Conservation (phyloP, 92 coral and sea anemone genomes). For the Phenganax marumi region DNA sequence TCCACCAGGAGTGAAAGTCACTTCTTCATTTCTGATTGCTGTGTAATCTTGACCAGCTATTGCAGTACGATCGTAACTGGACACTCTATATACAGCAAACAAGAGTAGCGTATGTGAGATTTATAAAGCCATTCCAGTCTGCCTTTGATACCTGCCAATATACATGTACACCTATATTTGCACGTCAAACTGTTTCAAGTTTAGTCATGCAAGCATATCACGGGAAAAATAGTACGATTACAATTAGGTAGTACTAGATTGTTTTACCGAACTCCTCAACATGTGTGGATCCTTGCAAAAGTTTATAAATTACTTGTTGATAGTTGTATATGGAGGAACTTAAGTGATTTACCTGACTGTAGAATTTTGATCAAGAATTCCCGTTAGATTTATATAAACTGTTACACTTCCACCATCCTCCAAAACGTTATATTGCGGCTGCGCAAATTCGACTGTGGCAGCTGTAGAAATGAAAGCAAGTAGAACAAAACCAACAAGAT, state of each 20-base stretch:
- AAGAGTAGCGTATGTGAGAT: no score
- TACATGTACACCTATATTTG: no score
- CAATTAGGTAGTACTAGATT: no score
- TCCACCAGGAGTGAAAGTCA: slow-evolving; percentile 45
- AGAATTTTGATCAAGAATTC: slow-evolving; percentile 15
- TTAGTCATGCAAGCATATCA: no score
- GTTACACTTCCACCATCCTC: slow-evolving; percentile 8
- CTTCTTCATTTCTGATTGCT: neutral
- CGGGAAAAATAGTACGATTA: no score
- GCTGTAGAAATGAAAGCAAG: neutral
- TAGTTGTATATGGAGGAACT: no score
- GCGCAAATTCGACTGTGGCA: slow-evolving; percentile 17
- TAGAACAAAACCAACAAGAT: neutral
- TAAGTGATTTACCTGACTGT: neutral
- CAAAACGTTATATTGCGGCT: neutral
- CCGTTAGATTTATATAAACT: neutral
- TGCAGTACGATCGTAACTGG: slow-evolving; percentile 32
- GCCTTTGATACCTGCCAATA: no score
- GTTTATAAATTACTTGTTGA: no score
- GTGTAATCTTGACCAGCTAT: slow-evolving; percentile 31
- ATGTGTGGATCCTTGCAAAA: no score
- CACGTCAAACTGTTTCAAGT: no score
- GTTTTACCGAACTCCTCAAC: no score
- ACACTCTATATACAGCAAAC: slow-evolving; percentile 23
- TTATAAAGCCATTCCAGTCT: no score